A percentile compares a stretch with the other conserved stretches of the same genome.
These are phyloP conservation scores for Daphoenositta chrysoptera DNA, from an alignment of 2,113 vertebrate species.

Conservation along the genomic window DNA sequence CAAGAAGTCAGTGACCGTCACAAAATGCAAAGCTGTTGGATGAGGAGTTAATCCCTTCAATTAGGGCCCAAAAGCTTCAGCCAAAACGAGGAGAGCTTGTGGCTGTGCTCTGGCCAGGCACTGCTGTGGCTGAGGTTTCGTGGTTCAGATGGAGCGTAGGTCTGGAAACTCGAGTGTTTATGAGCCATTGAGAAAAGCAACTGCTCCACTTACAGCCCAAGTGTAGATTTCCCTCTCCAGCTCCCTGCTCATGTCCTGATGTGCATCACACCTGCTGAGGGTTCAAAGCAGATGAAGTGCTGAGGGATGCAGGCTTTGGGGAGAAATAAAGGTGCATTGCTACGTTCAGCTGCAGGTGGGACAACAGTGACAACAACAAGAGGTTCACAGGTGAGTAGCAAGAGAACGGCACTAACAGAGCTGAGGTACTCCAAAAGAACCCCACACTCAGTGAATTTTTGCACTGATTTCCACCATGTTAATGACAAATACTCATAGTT, in stretches of 20 bases:
- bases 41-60: background rate
- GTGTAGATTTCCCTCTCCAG: background rate
- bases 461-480: background rate
- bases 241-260: background rate
- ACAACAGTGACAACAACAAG: background rate
- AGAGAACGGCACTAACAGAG: background rate
- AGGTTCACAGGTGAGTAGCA: background rate
- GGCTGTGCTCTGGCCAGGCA: background rate
- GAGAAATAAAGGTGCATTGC: background rate
- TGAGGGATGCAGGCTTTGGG: background rate
- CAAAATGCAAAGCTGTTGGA: background rate
- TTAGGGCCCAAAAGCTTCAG: background rate
- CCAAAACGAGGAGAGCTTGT: background rate
- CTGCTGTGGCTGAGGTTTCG: background rate
- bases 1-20: background rate
- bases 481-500: background rate
- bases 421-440: background rate
- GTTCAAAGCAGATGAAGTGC: background rate
- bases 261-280: background rate
- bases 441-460: background rate
- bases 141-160: background rate
- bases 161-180: background rate
- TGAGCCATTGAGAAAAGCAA: background rate
- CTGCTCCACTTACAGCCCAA: background rate
- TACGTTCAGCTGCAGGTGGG: rapidly evolving